A percentile compares a stretch with the other conserved stretches of the same genome.
phyloP scores from a whole-genome alignment of 2,888 invertebrate species.

The Chrysina gloriosa region DNA sequence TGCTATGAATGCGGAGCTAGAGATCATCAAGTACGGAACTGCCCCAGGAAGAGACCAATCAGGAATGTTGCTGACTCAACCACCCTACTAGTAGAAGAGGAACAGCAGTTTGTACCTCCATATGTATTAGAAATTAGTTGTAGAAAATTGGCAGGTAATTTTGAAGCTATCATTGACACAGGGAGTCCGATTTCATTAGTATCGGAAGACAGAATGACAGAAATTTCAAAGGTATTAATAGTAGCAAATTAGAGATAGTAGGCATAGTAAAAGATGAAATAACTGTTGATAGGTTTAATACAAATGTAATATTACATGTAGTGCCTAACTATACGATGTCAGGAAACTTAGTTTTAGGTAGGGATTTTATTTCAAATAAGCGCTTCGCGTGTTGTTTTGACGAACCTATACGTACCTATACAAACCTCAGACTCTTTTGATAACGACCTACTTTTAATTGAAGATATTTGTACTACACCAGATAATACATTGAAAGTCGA shows the following conservation, averaged over 20 bases:
- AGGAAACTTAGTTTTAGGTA: too few relatives aligned
- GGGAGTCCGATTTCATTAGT: slow-evolving; percentile 20
- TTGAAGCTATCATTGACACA: slow-evolving; percentile 21
- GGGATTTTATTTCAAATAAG: too few relatives aligned
- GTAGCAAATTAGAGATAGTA: too few relatives aligned
- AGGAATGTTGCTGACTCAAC: background rate
- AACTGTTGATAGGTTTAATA: too few relatives aligned
- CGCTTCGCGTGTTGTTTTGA: background rate
- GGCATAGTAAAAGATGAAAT: too few relatives aligned
- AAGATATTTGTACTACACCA: too few relatives aligned
- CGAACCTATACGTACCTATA: background rate
- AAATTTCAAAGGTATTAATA: slow-evolving; percentile 17
- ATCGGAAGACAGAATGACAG: background rate
- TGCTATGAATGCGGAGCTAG: slow-evolving; percentile 29
- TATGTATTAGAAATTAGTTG: background rate
- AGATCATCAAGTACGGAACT: slow-evolving; percentile 4
- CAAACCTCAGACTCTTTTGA: background rate
- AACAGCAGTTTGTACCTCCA: slow-evolving; percentile 14
- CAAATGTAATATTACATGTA: too few relatives aligned
- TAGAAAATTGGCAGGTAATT: slow-evolving; percentile 5
- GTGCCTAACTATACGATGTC: too few relatives aligned
- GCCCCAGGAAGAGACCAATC: background rate
- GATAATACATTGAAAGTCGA: too few relatives aligned
- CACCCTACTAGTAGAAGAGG: too few relatives aligned
- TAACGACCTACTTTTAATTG: background rate